A percentile compares a stretch with the other conserved stretches of the same genome.
Evolutionary conservation across 2,113 vertebrate genomes (phyloP).

Genomic region (Phalacrocorax carbo): DNA sequence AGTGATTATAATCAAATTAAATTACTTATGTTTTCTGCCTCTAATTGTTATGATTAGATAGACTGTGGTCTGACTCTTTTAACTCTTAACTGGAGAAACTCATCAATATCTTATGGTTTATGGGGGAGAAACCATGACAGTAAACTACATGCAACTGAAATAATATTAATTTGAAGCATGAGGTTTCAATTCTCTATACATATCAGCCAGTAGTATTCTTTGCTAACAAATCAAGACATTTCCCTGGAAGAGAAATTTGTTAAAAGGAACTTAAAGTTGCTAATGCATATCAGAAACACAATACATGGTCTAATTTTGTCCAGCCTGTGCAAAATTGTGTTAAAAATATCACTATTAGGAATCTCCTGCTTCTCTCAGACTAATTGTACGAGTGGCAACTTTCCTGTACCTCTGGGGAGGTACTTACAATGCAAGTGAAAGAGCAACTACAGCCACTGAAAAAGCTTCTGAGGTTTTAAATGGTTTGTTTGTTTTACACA

Average conservation of each 20-base stretch:
- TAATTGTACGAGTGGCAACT: not conserved
- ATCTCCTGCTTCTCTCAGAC: not conserved
- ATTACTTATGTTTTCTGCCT: slow-evolving; percentile 59
- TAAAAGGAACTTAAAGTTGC: not conserved
- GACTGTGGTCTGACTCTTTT: not conserved
- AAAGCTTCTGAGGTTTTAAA: not conserved
- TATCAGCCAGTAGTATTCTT: not conserved
- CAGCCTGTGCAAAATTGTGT: not conserved
- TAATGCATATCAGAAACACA: not conserved
- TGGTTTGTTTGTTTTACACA: not conserved
- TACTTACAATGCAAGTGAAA: not conserved
- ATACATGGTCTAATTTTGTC: not conserved
- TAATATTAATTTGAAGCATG: not conserved
- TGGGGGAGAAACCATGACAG: not conserved
- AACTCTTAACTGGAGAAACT: slow-evolving; percentile 24
- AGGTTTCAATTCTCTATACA: not conserved
- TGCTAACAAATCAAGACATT: not conserved
- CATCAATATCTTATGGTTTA: not conserved
- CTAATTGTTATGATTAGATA: slow-evolving; percentile 35
- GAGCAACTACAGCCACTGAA: not conserved
- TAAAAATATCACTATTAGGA: not conserved
- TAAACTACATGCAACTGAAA: not conserved
- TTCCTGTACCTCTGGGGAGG: not conserved
- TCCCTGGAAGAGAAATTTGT: not conserved
- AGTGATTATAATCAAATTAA: slow-evolving; percentile 47